phyloP scores from a whole-genome alignment of 1,140 invertebrate species.

The Apis cerana region DNA sequence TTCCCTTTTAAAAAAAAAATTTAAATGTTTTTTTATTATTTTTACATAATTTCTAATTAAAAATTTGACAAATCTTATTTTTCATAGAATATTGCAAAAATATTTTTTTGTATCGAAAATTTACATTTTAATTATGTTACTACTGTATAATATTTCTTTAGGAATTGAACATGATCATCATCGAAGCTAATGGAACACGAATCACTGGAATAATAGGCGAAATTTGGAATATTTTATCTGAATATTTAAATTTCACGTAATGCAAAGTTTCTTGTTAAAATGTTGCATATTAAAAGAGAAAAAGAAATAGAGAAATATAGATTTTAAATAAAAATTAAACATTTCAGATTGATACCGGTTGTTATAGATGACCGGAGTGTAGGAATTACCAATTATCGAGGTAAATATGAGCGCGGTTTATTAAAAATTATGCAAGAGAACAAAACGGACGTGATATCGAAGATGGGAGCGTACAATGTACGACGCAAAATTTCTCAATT shows the following conservation, averaged over 20 bases:
- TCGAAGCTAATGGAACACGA: constrained; percentile 35
- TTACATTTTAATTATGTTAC: background rate
- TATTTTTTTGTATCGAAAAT: no score
- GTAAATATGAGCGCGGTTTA: constrained; percentile 49
- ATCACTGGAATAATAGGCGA: constrained; percentile 43
- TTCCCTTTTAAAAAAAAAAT: no score
- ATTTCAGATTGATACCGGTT: constrained; percentile 56
- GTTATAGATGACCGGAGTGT: background rate
- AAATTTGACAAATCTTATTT: no score
- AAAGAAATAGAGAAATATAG: constrained; percentile 15
- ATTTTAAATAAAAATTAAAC: background rate
- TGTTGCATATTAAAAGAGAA: background rate
- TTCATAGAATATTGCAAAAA: no score
- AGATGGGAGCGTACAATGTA: background rate
- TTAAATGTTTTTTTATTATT: no score
- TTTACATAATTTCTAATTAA: no score
- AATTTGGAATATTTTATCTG: constrained; percentile 47
- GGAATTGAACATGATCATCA: constrained; percentile 16
- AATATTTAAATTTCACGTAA: constrained; percentile 64
- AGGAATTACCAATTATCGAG: constrained; percentile 10
- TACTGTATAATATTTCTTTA: constrained; percentile 4
- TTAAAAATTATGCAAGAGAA: constrained; percentile 55
- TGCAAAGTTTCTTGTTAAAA: background rate
- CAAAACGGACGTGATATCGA: constrained; percentile 59
- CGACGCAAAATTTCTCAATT: background rate